phyloP scores from a whole-genome alignment of 2,888 invertebrate genomes.

The Macaria liturata region DNA sequence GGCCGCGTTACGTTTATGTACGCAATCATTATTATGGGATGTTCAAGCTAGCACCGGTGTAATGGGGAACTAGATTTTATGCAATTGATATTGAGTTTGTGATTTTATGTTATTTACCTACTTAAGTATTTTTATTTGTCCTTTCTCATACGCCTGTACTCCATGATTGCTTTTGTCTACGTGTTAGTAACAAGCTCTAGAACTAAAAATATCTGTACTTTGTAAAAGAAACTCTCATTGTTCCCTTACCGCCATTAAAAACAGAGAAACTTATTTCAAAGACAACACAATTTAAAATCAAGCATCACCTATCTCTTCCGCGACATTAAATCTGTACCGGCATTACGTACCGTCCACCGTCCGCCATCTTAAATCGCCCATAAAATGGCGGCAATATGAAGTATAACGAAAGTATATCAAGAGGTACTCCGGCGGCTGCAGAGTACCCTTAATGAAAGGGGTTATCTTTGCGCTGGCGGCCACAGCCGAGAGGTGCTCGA shows the following conservation, averaged over 20 bases:
- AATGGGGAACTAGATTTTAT: too few species aligned
- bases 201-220: too few species aligned
- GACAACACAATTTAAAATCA: background rate
- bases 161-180: too few species aligned
- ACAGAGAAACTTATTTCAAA: too few species aligned
- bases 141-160: too few species aligned
- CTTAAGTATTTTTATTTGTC: too few species aligned
- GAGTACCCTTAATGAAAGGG: slow-evolving; percentile 56
- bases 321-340: slow-evolving; percentile 5
- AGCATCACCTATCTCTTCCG: background rate
- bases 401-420: slow-evolving; percentile 36
- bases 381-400: slow-evolving; percentile 41
- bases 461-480: slow-evolving; percentile 47
- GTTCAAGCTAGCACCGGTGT: background rate
- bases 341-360: slow-evolving; percentile 6
- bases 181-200: too few species aligned
- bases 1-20: slow-evolving; percentile 8
- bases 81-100: background rate
- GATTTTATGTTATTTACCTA: too few species aligned
- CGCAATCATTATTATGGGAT: background rate
- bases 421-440: slow-evolving; percentile 42
- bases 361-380: slow-evolving; percentile 29
- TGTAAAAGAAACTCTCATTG: too few species aligned
- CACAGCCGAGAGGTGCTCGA: slow-evolving; percentile 35
- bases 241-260: too few species aligned